phyloP scores from a whole-genome alignment of 2,888 invertebrate species.

The Netelia virgata region DNA sequence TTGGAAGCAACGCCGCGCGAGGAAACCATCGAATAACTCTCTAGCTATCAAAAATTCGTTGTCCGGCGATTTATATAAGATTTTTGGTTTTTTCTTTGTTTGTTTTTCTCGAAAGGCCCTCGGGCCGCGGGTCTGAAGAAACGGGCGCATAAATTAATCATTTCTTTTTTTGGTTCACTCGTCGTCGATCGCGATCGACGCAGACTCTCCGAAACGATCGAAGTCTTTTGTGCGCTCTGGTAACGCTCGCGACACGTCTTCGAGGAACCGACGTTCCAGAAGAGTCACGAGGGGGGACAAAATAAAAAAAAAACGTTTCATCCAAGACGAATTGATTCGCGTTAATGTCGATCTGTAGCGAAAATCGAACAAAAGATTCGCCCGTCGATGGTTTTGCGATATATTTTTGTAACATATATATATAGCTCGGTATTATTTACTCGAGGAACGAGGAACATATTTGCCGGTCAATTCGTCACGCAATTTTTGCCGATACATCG shows the following conservation, averaged over 20 bases:
- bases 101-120: neutral
- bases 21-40: slow-evolving; percentile 49
- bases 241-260: slow-evolving; percentile 7
- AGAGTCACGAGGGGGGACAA: slow-evolving; percentile 41
- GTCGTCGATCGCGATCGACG: slow-evolving; percentile 1
- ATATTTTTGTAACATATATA: slow-evolving; percentile 12
- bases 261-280: slow-evolving; percentile 41
- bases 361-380: slow-evolving; percentile 72
- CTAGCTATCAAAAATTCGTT: slow-evolving; percentile 19
- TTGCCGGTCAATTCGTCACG: slow-evolving; percentile 79
- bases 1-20: slow-evolving; percentile 19
- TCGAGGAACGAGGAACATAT: slow-evolving; percentile 72
- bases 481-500: slow-evolving; percentile 62
- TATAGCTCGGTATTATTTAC: slow-evolving; percentile 25
- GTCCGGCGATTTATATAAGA: slow-evolving; percentile 14
- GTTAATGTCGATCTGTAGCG: slow-evolving; percentile 77
- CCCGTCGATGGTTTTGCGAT: slow-evolving; percentile 13
- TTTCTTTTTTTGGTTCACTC: slow-evolving; percentile 34
- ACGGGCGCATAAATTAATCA: slow-evolving; percentile 62
- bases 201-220: slow-evolving; percentile 17
- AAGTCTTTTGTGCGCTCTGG: neutral
- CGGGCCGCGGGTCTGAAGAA: neutral
- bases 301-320: slow-evolving; percentile 12
- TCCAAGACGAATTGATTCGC: slow-evolving; percentile 78
- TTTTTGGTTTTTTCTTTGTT: slow-evolving; percentile 7